Evolutionary conservation across 1,140 invertebrate genomes (phyloP).

Genomic region (Zaprionus africanus): DNA sequence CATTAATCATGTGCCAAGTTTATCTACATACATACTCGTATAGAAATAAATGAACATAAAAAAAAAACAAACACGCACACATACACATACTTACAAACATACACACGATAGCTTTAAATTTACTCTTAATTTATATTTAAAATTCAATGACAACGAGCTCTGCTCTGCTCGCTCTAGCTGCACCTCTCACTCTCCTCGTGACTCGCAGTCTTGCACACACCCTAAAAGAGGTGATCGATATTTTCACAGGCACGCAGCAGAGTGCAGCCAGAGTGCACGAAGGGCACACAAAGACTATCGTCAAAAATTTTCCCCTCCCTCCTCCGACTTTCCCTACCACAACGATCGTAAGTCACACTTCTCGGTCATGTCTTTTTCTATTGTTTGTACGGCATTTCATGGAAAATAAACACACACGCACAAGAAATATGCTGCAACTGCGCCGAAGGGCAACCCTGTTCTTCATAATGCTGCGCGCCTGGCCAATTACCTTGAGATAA

Average conservation of each 20-base stretch:
- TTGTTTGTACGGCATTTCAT: slow-evolving; percentile 20
- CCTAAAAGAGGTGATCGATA: slow-evolving; percentile 79
- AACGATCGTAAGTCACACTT: slow-evolving; percentile 9
- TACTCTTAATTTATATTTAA: background rate
- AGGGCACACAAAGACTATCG: slow-evolving; percentile 7
- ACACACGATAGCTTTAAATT: background rate
- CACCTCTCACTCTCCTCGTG: background rate
- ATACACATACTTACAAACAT: background rate
- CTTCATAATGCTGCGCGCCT: slow-evolving; percentile 63
- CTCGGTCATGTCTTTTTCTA: slow-evolving; percentile 15
- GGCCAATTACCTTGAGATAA: slow-evolving; percentile 80
- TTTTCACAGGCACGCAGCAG: slow-evolving; percentile 75
- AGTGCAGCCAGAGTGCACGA: slow-evolving; percentile 13
- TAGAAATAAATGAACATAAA: background rate
- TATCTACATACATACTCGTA: too few species aligned
- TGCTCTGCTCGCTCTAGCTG: background rate
- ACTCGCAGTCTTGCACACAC: slow-evolving; percentile 44
- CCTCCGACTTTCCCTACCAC: background rate
- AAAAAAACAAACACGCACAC: background rate
- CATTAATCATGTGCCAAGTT: background rate
- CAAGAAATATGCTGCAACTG: slow-evolving; percentile 15
- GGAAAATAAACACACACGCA: slow-evolving; percentile 26
- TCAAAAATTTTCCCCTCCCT: background rate
- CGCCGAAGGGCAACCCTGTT: slow-evolving; percentile 61
- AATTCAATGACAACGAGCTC: background rate